A percentile compares a stretch with the other conserved stretches of the same genome.
Evolutionary conservation across 2,113 vertebrate genomes (phyloP).

Genomic region (Notothenia coriiceps): DNA sequence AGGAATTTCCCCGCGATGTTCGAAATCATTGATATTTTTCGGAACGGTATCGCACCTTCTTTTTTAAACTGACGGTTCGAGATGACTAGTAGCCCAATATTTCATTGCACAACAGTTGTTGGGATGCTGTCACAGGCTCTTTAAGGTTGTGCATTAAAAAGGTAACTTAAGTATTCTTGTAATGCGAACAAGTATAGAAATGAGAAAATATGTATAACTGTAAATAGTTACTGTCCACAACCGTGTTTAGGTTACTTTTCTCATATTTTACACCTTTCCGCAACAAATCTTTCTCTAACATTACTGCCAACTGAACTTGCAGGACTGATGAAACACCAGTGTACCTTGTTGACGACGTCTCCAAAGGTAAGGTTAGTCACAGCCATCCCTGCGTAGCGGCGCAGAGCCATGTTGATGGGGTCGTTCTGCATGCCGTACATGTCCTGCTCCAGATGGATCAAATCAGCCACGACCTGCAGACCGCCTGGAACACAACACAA

Average conservation of each 20-base stretch:
- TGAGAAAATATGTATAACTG: not conserved
- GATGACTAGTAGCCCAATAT: no score
- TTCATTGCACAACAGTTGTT: no score
- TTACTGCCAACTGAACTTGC: not conserved
- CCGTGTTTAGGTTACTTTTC: not conserved
- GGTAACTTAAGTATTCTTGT: not conserved
- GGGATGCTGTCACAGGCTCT: no score
- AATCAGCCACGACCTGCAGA: slow-evolving; percentile 92
- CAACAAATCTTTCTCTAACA: not conserved
- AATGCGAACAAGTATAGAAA: not conserved
- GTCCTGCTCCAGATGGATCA: slow-evolving; percentile 94
- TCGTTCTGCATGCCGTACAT: slow-evolving; percentile 92
- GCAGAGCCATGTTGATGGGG: slow-evolving; percentile 92
- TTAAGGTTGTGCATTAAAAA: not conserved
- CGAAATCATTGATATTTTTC: no score
- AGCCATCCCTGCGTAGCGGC: slow-evolving; percentile 95
- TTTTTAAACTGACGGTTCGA: no score
- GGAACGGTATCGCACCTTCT: no score
- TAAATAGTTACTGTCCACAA: not conserved
- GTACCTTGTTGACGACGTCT: slow-evolving; percentile 96
- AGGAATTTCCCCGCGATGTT: no score
- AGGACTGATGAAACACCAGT: not conserved
- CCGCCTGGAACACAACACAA: slow-evolving; percentile 82
- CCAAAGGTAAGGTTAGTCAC: slow-evolving; percentile 97
- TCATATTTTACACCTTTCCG: not conserved